Evolutionary conservation across 2,113 vertebrate genomes (phyloP).

Genomic region (Atherinomorus stipes): DNA sequence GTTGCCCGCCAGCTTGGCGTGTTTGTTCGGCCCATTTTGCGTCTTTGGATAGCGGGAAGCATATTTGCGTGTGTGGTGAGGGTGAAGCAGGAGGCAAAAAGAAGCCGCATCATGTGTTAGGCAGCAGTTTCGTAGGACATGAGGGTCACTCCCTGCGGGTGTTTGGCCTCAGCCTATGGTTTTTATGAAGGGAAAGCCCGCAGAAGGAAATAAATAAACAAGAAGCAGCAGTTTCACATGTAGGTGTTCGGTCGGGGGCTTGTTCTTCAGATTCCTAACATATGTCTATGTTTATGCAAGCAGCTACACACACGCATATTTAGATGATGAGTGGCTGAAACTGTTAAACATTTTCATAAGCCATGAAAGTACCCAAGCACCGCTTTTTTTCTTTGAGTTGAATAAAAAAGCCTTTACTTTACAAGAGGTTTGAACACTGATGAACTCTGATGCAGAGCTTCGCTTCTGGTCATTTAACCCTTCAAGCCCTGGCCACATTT

Average conservation of each 20-base stretch:
- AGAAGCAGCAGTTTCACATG: conserved; percentile 20
- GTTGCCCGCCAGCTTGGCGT: conserved; percentile 44
- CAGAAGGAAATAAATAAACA: conserved; percentile 50
- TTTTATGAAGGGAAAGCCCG: conserved; percentile 44
- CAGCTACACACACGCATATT: conserved; percentile 38
- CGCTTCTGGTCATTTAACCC: no score
- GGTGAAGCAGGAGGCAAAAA: conserved; percentile 45
- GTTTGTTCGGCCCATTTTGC: conserved; percentile 49
- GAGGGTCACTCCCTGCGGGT: conserved; percentile 52
- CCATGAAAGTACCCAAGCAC: conserved; percentile 1
- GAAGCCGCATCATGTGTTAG: conserved; percentile 40
- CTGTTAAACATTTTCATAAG: conserved; percentile 36
- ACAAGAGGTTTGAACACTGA: no score
- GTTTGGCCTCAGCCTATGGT: conserved; percentile 61
- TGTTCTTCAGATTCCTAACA: conserved; percentile 1
- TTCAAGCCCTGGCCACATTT: no score
- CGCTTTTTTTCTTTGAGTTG: background rate
- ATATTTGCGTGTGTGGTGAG: conserved; percentile 59
- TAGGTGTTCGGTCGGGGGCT: conserved; percentile 31
- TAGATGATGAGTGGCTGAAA: conserved; percentile 34
- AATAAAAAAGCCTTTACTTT: background rate
- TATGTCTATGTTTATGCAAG: conserved; percentile 1
- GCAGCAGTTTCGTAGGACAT: conserved; percentile 32
- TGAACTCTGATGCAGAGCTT: no score
- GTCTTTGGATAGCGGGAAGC: conserved; percentile 45